Evolutionary conservation across 2,113 vertebrate genomes (phyloP), one percentile per base, ranked within the genome.

Genomic region (Equus przewalskii): DNA sequence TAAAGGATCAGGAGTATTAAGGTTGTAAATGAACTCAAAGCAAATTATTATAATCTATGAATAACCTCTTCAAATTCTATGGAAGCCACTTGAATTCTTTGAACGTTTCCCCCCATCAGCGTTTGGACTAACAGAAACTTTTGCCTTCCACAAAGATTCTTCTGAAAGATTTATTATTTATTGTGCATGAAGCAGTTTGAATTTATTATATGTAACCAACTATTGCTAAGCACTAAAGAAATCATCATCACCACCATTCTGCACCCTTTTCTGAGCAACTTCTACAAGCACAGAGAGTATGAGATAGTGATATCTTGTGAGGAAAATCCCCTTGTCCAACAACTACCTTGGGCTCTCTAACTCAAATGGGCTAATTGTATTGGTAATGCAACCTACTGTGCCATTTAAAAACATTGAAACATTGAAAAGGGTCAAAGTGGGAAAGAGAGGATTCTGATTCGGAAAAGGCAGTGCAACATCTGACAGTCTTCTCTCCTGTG

Each of bases 201-300:
- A 89, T 21, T 89, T 91, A 70, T 86, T 91, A 78, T 33, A 22
- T 51, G 9, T 58, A 82, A 92, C 12, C 62, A 64, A 69, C 33
- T 75, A 91, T 15, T 89, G 22, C 36, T 76, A 94, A 80, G 64
- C 60, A 51, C 36, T 92, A 96, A 93, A 94, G 21, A 91, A 96
- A 75, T 65, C 79, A 92, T 80, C 46, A 84, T 24, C 28, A 58
- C 36, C n/a, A 88, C 8, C 58, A 80, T n/a, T 85, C 21, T 44
- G 22, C 49, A 69, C 12, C 9, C 33, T 44, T 46, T 91, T 49
- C 36, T 75, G 75, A 69, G 73, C 60, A 76, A 60, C 41, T 72
- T 90, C 80, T 81, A 58, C 11, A 93, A 91, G 36, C 81, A 78
- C 21, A 46, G 51, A 65, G 51, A 70, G 26, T 49, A 78, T n/a